phyloP scores from a whole-genome alignment of 2,888 invertebrate genomes.

The Atrina japonica region DNA sequence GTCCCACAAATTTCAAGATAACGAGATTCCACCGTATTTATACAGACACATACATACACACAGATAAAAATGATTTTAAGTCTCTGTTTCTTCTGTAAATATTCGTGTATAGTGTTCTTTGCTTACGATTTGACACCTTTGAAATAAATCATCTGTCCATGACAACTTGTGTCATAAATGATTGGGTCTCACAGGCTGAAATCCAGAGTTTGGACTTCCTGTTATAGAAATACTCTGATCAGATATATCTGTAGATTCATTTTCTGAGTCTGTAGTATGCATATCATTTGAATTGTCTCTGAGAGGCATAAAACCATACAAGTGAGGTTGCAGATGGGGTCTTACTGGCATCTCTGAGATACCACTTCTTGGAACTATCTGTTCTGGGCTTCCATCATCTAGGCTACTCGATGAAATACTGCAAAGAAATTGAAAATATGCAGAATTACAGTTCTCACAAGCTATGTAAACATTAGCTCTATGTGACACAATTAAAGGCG shows the following conservation, averaged over 20 bases:
- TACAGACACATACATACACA: too few species aligned
- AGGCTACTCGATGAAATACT: slow-evolving; percentile 65
- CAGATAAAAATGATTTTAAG: too few species aligned
- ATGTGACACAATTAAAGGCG: too few species aligned
- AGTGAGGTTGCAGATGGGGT: slow-evolving; percentile 52
- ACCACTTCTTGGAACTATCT: slow-evolving; percentile 51
- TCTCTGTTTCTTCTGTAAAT: too few species aligned
- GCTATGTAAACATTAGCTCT: too few species aligned
- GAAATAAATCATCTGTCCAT: too few species aligned
- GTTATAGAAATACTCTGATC: slow-evolving; percentile 49
- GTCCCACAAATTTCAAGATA: too few species aligned
- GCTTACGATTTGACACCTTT: too few species aligned
- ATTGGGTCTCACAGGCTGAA: slow-evolving; percentile 52
- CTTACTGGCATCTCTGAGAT: slow-evolving; percentile 44
- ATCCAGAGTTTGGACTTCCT: slow-evolving; percentile 43
- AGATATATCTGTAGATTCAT: slow-evolving; percentile 63
- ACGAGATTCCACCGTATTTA: too few species aligned
- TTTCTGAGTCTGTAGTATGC: slow-evolving; percentile 73
- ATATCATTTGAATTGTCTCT: slow-evolving; percentile 67
- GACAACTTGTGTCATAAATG: slow-evolving; percentile 43
- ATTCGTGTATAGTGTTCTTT: too few species aligned
- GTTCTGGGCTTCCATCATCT: slow-evolving; percentile 65
- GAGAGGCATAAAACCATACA: slow-evolving; percentile 69
- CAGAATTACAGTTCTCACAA: too few species aligned
- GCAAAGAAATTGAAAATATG: too few species aligned